phyloP scores from a whole-genome alignment of 2,113 vertebrate genomes.

The Oriolus oriolus region DNA sequence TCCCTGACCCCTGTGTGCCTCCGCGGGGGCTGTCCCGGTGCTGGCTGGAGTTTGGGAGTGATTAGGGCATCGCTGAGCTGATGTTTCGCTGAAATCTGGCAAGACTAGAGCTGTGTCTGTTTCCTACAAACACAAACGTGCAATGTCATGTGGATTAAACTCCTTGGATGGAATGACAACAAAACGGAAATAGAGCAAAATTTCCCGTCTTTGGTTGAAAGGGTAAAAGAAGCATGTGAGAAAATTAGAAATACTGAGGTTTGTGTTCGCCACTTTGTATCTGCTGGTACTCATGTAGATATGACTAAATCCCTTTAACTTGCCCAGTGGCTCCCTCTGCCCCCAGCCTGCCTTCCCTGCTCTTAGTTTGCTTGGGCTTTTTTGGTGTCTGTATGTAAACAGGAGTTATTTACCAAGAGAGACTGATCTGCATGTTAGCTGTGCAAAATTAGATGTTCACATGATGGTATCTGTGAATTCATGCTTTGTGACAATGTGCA shows the following conservation, averaged over 20 bases:
- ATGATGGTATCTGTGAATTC: not conserved
- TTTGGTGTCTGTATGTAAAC: not conserved
- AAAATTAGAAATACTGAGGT: not conserved
- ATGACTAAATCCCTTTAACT: not conserved
- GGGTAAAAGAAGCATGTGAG: fast-evolving
- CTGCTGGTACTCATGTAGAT: not conserved
- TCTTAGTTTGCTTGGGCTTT: not conserved
- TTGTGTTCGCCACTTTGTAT: fast-evolving
- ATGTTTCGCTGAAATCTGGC: fast-evolving
- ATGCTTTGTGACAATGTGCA: fast-evolving
- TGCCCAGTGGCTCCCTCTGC: not conserved
- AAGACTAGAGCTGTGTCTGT: fast-evolving
- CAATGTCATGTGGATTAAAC: fast-evolving
- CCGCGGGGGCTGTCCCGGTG: not conserved
- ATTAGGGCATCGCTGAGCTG: fast-evolving
- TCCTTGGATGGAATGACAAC: no score
- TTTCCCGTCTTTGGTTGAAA: fast-evolving
- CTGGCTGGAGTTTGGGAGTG: fast-evolving
- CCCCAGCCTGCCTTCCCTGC: not conserved
- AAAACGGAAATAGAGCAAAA: not conserved
- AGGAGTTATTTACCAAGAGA: not conserved
- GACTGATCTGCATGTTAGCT: not conserved
- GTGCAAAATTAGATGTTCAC: not conserved
- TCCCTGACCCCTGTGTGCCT: fast-evolving
- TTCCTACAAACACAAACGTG: fast-evolving